Conservation (phyloP, 2,888 invertebrate species). For the Dysmachus trigonus region DNA sequence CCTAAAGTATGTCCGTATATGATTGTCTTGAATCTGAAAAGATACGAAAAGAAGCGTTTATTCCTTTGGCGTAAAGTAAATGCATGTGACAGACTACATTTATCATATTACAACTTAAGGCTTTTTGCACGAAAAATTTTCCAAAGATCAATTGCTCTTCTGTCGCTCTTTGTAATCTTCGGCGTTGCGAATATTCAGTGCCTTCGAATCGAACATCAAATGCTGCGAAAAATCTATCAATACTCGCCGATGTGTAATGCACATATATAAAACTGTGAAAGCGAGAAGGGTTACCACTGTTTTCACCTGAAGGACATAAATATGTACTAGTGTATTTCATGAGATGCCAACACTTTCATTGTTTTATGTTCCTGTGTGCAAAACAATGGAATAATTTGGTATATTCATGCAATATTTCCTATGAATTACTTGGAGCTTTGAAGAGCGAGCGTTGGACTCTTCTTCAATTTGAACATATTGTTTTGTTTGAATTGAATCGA, state of each 20-base stretch:
- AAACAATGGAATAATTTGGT: not conserved
- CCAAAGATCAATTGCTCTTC: not conserved
- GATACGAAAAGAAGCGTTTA: not conserved
- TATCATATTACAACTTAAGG: not conserved
- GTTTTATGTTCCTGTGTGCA: not conserved
- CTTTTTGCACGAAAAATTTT: not conserved
- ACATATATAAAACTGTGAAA: not conserved
- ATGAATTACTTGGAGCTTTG: not conserved
- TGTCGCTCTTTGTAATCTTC: not conserved
- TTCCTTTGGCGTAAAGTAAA: not conserved
- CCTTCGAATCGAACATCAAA: not conserved
- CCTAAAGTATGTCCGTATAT: not conserved
- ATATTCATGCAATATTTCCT: not conserved
- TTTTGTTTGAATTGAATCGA: not conserved
- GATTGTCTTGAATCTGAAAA: slow-evolving; percentile 24
- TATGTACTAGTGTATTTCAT: not conserved
- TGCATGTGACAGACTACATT: not conserved
- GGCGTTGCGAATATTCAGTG: not conserved
- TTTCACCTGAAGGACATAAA: not conserved
- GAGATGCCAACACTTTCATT: not conserved
- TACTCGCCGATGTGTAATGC: not conserved
- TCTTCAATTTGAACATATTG: not conserved
- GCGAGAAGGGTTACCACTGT: not conserved
- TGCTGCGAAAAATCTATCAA: not conserved
- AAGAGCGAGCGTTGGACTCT: not conserved